Percentiles rank a stretch among this genome's conserved stretches.
Evolutionary conservation across 2,888 invertebrate species (phyloP).

Genomic region (Drosophila fungiperda): DNA sequence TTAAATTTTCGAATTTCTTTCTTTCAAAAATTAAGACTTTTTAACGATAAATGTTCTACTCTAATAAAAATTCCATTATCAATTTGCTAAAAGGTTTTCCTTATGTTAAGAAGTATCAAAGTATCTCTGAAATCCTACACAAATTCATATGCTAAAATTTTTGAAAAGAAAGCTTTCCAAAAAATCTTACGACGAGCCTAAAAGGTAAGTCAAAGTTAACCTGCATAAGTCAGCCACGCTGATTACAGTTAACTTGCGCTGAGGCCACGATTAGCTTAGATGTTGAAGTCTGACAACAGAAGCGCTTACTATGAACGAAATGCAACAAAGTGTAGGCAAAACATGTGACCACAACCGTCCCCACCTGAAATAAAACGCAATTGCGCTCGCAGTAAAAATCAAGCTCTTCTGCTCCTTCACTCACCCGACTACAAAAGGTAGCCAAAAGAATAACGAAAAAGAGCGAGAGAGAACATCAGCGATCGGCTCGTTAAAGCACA

Average conservation of each 20-base stretch:
- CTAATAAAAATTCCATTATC: too few relatives aligned
- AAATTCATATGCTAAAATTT: background rate
- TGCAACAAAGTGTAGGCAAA: constrained; percentile 26
- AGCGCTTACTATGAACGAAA: constrained; percentile 28
- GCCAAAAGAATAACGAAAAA: constrained; percentile 3
- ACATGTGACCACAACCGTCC: background rate
- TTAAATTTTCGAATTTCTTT: background rate
- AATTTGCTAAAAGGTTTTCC: background rate
- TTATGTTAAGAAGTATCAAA: background rate
- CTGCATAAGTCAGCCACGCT: constrained; percentile 21
- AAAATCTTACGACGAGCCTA: constrained; percentile 1
- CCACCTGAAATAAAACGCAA: constrained; percentile 63
- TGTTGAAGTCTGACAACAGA: constrained; percentile 11
- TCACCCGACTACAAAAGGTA: constrained; percentile 14
- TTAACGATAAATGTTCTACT: background rate
- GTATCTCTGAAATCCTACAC: background rate
- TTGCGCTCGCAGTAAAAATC: constrained; percentile 33
- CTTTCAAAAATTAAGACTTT: too few relatives aligned
- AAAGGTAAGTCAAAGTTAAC: constrained; percentile 30
- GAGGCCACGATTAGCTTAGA: constrained; percentile 31
- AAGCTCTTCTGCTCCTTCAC: background rate
- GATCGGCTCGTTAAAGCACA: constrained; percentile 18
- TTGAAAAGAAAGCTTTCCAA: background rate
- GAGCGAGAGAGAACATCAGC: constrained; percentile 17
- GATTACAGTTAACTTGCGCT: constrained; percentile 28